Evolutionary conservation across 1,140 invertebrate species (phyloP).

Genomic region (Lepidurus couesii): DNA sequence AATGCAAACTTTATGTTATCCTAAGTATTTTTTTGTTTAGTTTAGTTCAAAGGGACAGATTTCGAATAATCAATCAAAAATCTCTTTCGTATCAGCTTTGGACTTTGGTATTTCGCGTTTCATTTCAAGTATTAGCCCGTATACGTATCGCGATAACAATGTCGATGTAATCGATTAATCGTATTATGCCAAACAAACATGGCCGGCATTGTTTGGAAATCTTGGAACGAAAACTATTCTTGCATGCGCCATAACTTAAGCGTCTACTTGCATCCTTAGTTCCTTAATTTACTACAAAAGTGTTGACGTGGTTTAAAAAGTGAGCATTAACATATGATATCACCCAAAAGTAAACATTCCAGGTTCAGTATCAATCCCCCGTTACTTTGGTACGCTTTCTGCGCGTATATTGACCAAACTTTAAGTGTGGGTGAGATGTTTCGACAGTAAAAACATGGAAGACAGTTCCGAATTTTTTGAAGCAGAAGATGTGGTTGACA

Average conservation of each 20-base stretch:
- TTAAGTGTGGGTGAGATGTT: background rate
- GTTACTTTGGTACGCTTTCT: background rate
- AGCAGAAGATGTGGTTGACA: background rate
- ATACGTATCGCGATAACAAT: background rate
- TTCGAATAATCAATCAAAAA: too few species aligned
- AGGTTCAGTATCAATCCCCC: background rate
- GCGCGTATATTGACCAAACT: background rate
- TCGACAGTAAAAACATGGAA: background rate
- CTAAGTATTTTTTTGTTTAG: too few species aligned
- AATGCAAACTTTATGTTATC: too few species aligned
- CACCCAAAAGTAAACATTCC: background rate
- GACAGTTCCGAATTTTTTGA: constrained; percentile 2
- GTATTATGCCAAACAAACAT: background rate
- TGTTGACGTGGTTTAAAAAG: too few species aligned
- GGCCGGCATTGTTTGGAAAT: constrained; percentile 14
- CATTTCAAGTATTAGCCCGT: too few species aligned
- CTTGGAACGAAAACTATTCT: background rate
- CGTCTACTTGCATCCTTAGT: background rate
- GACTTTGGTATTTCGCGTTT: too few species aligned
- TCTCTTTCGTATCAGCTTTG: too few species aligned
- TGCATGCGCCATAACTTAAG: background rate
- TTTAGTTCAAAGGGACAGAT: too few species aligned
- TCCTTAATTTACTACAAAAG: too few species aligned
- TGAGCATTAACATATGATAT: too few species aligned
- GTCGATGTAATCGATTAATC: background rate